Conservation (phyloP, 2,888 invertebrate species). For the Hyppa rectilinea region DNA sequence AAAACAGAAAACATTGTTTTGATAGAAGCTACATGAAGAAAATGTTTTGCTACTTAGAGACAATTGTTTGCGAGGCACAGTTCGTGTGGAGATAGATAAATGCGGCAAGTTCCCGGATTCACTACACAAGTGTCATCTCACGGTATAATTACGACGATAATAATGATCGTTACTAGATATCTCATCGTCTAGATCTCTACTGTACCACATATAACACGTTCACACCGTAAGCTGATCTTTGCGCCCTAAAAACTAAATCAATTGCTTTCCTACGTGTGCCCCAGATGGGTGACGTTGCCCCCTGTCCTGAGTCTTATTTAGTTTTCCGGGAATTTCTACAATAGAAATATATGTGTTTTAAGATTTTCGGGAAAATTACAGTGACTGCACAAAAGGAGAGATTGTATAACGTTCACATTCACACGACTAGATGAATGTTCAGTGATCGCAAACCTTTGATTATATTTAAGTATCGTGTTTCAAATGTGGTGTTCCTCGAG, state of each 20-base stretch:
- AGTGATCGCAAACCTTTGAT: constrained; percentile 54
- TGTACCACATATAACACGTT: constrained; percentile 70
- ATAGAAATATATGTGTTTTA: constrained; percentile 19
- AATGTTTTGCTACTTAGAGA: constrained; percentile 43
- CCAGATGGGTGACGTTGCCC: constrained; percentile 73
- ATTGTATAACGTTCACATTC: constrained; percentile 56
- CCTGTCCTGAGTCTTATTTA: constrained; percentile 65
- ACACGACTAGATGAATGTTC: constrained; percentile 47
- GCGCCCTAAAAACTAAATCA: constrained; percentile 77
- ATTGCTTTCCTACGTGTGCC: constrained; percentile 70
- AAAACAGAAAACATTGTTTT: constrained; percentile 52
- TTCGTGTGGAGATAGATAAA: constrained; percentile 33
- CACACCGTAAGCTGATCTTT: constrained; percentile 74
- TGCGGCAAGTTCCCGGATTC: constrained; percentile 44
- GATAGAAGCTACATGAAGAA: constrained; percentile 33
- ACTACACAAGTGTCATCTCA: constrained; percentile 68
- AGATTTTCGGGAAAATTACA: constrained; percentile 31
- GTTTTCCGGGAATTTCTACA: constrained; percentile 57
- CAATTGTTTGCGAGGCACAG: constrained; percentile 35
- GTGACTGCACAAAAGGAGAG: constrained; percentile 26
- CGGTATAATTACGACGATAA: constrained; percentile 68
- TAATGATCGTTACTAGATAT: constrained; percentile 64
- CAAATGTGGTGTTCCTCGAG: constrained; percentile 40
- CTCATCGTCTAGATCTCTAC: constrained; percentile 69
- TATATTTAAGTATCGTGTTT: constrained; percentile 52